phyloP scores from a whole-genome alignment of 2,113 vertebrate genomes.

The Formicarius rufipectus region DNA sequence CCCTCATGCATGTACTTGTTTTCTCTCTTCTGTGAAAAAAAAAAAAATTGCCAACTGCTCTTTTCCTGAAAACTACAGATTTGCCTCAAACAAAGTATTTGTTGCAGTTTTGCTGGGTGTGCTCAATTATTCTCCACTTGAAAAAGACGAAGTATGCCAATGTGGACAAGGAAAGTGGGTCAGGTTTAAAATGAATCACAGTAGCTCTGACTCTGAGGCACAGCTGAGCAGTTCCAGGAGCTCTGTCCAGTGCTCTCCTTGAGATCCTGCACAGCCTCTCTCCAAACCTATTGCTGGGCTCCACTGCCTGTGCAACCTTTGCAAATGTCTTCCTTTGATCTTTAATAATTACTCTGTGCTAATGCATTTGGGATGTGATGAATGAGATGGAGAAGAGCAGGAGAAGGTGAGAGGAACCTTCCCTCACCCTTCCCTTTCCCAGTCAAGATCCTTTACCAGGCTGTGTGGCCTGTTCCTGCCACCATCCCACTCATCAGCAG shows the following conservation, averaged over 20 bases:
- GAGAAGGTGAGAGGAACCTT: not conserved
- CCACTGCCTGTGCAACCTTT: not conserved
- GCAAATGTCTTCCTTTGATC: conserved; percentile 17
- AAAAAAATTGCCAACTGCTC: not conserved
- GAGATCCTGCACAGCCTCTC: not conserved
- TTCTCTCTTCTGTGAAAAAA: not conserved
- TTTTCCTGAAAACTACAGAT: not conserved
- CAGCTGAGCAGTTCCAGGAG: not conserved
- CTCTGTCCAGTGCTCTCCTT: not conserved
- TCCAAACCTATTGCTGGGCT: not conserved
- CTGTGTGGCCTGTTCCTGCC: not conserved
- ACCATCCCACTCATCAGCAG: rapidly evolving
- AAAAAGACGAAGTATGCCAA: conserved; percentile 25
- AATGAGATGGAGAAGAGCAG: not conserved
- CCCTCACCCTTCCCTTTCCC: not conserved
- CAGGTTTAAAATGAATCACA: conserved; percentile 14
- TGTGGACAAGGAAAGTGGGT: conserved; percentile 52
- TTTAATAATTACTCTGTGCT: not conserved
- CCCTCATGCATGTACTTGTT: not conserved
- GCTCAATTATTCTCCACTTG: conserved; percentile 12
- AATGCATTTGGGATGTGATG: not conserved
- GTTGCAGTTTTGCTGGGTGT: conserved; percentile 18
- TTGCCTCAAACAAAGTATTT: not conserved
- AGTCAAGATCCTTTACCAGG: not conserved
- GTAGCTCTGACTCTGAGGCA: not conserved